Base-by-base conservation (phyloP, 2,888 invertebrate genomes). In the Suillia variegata region DNA sequence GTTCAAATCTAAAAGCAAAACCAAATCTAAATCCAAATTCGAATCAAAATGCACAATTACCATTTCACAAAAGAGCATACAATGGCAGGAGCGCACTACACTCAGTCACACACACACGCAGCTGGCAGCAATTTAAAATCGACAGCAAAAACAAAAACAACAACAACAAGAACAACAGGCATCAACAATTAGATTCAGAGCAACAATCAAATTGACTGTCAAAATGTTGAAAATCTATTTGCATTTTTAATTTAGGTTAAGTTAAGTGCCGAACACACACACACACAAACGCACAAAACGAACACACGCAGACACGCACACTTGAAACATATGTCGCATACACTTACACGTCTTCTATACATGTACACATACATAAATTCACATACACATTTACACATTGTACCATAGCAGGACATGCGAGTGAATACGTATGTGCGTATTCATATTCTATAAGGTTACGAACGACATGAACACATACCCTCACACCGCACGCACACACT, bases 181-280 rank as follows among this genome's bases (percentile, higher is more conserved):
- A 22, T 21, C 48, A 55, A 20, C 45, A 56, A 56, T 33, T 31
- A 20, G 24, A 31, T 31, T 31, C 31, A 20, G 42, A 13, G 26
- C 62, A 61, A 59, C 66, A 56, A 67, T 66, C 63, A 64, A 69
- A 66, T 70, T 62, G 67, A 59, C 58, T 65, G 72, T 63, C 63
- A 63, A 63, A 63, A 61, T 59, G 56, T 50, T 51, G 56, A 34
- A 59, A 62, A 70, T 31, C 63, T 62, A 72, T 68, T 68, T 70
- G 62, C 66, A 69, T 68, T 69, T 74, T 67, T 65, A 63, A 67
- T 66, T 65, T 55, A 55, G 64, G 61, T 56, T 66, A 64, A 65
- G 62, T 66, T 62, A 58, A 54, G 57, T 42, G 31, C n/a, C 8
- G 6, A 12, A 24, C 13, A 26, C 56, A 42, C 51, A 51, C 56